Percentiles rank a stretch among this genome's conserved stretches.
Evolutionary conservation across 2,888 invertebrate species (phyloP).

Genomic region (Drosophila nr. perissopoda): DNA sequence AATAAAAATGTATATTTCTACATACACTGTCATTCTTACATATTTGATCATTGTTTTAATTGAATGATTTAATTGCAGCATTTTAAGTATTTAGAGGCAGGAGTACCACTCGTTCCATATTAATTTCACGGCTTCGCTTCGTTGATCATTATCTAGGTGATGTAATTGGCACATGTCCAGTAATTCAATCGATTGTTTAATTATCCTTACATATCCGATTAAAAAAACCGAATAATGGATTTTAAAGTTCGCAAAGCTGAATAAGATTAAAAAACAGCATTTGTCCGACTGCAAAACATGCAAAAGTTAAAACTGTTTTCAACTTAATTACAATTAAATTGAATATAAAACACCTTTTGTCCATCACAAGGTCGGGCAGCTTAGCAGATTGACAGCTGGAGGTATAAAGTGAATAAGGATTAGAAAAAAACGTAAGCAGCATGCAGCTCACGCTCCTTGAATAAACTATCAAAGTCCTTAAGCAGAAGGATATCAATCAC

Average conservation of each 20-base stretch:
- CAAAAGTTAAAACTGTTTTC: not conserved
- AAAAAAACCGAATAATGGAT: not conserved
- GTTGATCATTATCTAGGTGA: slow-evolving; percentile 12
- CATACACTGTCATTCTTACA: not conserved
- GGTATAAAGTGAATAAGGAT: not conserved
- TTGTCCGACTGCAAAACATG: not conserved
- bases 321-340: not conserved
- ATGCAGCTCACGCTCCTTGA: slow-evolving; percentile 24
- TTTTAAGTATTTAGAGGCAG: slow-evolving; percentile 3
- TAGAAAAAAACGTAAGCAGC: not conserved
- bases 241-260: not conserved
- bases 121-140: slow-evolving; percentile 25
- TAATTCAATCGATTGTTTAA: not conserved
- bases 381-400: not conserved
- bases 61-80: slow-evolving; percentile 17
- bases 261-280: not conserved
- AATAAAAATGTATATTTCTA: not conserved
- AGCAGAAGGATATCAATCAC: slow-evolving; percentile 55
- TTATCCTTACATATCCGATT: not conserved
- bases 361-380: not conserved
- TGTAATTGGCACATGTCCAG: slow-evolving; percentile 22
- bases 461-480: slow-evolving; percentile 58
- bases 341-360: not conserved
- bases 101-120: slow-evolving; percentile 1
- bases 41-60: not conserved